Evolutionary conservation across 2,888 invertebrate genomes (phyloP).

Genomic region (Torymus auratus): DNA sequence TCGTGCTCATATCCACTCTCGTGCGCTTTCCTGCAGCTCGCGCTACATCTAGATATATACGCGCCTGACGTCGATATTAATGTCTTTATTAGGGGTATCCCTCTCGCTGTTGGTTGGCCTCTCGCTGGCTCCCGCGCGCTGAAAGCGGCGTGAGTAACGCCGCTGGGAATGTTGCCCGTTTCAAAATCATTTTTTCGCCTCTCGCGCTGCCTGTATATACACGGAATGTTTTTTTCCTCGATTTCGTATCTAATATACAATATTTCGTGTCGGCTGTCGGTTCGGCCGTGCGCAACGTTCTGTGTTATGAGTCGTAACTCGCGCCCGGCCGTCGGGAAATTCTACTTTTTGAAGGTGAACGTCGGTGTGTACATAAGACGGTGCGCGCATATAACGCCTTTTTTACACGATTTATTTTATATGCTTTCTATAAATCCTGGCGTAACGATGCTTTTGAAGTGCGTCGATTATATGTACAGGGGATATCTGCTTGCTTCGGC

Average conservation of each 20-base stretch:
- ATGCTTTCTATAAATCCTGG: background rate
- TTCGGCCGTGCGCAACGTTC: background rate
- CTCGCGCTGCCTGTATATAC: background rate
- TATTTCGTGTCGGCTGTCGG: conserved; percentile 29
- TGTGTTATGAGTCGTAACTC: conserved; percentile 27
- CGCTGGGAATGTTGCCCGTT: conserved; percentile 49
- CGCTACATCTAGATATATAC: conserved; percentile 67
- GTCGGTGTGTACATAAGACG: background rate
- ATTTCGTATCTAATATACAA: conserved; percentile 46
- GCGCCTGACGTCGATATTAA: conserved; percentile 72
- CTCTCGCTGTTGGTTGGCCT: conserved; percentile 7
- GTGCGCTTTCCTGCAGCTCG: conserved; percentile 32
- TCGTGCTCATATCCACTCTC: conserved; percentile 4
- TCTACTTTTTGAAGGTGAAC: conserved; percentile 5
- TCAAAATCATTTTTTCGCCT: conserved; percentile 46
- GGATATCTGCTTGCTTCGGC: no score
- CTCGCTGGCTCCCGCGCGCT: conserved; percentile 32
- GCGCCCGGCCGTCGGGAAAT: conserved; percentile 8
- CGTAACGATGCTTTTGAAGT: no score
- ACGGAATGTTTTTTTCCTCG: conserved; percentile 17
- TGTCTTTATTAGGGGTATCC: conserved; percentile 72
- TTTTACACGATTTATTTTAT: background rate
- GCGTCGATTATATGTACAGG: no score
- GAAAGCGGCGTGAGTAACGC: conserved; percentile 52
- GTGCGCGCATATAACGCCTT: conserved; percentile 3